phyloP scores from a whole-genome alignment of 2,888 invertebrate genomes.

The Dynastes maya region DNA sequence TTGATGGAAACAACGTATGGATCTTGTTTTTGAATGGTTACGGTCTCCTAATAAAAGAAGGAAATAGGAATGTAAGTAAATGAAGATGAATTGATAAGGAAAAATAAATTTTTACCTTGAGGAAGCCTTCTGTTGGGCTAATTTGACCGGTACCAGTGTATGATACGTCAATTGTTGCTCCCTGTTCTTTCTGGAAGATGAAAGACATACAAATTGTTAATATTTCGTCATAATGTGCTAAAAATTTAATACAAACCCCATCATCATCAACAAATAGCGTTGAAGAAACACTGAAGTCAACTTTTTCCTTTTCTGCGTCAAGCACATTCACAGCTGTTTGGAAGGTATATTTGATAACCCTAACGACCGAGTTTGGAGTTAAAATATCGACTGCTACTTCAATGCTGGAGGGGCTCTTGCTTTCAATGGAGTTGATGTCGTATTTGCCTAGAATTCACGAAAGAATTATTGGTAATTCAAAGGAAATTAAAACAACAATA shows the following conservation, averaged over 20 bases:
- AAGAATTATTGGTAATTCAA: constrained; percentile 56
- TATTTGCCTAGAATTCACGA: constrained; percentile 27
- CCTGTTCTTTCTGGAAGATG: constrained; percentile 57
- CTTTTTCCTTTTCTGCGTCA: constrained; percentile 59
- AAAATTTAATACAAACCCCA: constrained; percentile 53
- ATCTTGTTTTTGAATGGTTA: constrained; percentile 68
- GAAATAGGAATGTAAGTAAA: not conserved
- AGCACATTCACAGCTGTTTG: constrained; percentile 61
- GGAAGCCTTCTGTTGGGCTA: constrained; percentile 36
- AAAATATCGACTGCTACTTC: constrained; percentile 71
- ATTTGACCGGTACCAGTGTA: constrained; percentile 48
- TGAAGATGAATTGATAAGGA: too few species aligned
- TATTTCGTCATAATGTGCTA: not conserved
- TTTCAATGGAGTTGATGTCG: constrained; percentile 21
- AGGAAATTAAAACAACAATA: constrained; percentile 52
- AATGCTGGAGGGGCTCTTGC: constrained; percentile 70
- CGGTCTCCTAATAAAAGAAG: constrained; percentile 52
- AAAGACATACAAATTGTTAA: constrained; percentile 40
- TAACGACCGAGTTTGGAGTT: constrained; percentile 75
- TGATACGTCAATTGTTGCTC: constrained; percentile 77
- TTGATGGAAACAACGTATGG: constrained; percentile 69
- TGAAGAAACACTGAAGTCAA: constrained; percentile 59
- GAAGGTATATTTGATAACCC: constrained; percentile 72
- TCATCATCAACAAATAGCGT: constrained; percentile 61
- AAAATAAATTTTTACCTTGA: constrained; percentile 54